Conservation (phyloP, 2,888 invertebrate species). For the Megaustenia siamemsis region DNA sequence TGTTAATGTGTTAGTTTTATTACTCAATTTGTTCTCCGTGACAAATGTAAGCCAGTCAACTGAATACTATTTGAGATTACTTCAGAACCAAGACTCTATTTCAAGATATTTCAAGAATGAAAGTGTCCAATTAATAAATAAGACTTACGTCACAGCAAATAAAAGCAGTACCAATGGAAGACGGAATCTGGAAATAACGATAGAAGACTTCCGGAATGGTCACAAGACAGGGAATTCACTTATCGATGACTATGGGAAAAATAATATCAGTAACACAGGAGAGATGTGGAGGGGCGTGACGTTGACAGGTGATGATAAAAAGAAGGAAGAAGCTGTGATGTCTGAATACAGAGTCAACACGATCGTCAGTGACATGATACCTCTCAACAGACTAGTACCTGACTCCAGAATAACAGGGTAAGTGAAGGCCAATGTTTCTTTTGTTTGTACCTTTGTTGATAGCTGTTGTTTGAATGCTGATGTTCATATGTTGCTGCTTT, state of each 20-base stretch:
- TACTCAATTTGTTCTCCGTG: neutral
- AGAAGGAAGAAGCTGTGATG: slow-evolving; percentile 53
- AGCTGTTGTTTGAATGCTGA: no score
- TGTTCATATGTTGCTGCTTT: no score
- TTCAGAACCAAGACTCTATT: neutral
- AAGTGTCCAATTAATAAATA: neutral
- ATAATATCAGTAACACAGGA: slow-evolving; percentile 51
- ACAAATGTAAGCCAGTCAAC: neutral
- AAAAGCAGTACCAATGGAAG: neutral
- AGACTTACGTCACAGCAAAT: no score
- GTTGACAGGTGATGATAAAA: slow-evolving; percentile 59
- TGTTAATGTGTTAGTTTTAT: neutral
- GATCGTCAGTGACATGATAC: slow-evolving; percentile 68
- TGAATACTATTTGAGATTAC: neutral
- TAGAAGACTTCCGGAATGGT: slow-evolving; percentile 33
- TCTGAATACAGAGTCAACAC: slow-evolving; percentile 64
- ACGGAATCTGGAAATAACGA: neutral
- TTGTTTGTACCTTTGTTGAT: no score
- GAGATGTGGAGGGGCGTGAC: slow-evolving; percentile 66
- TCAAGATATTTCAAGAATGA: neutral
- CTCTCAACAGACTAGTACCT: slow-evolving; percentile 70
- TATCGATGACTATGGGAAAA: slow-evolving; percentile 51
- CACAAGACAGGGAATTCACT: slow-evolving; percentile 50
- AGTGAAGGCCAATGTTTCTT: no score
- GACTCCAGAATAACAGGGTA: slow-evolving; percentile 70